Evolutionary conservation across 2,113 vertebrate species (phyloP).

Genomic region (Trematocara unimaculatum): DNA sequence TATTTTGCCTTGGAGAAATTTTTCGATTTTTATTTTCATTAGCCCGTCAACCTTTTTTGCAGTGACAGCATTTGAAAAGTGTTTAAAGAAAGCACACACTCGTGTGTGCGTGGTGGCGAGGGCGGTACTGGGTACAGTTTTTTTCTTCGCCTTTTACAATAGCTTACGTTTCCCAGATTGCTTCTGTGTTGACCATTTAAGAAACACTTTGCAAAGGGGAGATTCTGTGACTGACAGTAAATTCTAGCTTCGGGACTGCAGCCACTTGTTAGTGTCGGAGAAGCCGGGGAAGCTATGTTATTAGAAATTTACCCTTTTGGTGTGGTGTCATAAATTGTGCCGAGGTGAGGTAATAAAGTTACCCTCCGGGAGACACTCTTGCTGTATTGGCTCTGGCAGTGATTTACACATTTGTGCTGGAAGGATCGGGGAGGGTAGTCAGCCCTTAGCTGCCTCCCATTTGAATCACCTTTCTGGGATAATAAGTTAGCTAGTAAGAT

Average conservation of each 20-base stretch:
- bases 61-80: not conserved
- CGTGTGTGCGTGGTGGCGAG: not conserved
- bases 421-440: conserved; percentile 2
- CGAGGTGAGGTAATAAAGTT: conserved; percentile 46
- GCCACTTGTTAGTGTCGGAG: conserved; percentile 52
- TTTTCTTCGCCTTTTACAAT: conserved; percentile 11
- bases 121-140: not conserved
- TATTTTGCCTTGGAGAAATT: not conserved
- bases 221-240: conserved; percentile 45
- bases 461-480: conserved; percentile 15
- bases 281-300: conserved; percentile 7
- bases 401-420: conserved; percentile 35
- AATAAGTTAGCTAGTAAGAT: conserved; percentile 12
- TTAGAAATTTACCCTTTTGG: conserved; percentile 55
- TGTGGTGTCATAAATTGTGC: conserved; percentile 47
- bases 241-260: conserved; percentile 23
- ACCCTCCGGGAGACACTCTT: conserved; percentile 18
- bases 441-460: not conserved
- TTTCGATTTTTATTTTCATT: not conserved
- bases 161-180: conserved; percentile 34
- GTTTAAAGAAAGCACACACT: not conserved
- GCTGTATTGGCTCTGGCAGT: conserved; percentile 28
- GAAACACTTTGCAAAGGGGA: conserved; percentile 38
- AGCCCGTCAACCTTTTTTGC: not conserved
- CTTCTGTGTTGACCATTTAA: conserved; percentile 34